Base-by-base conservation (phyloP, 1,140 invertebrate genomes). In the Cheumatopsyche charites region DNA sequence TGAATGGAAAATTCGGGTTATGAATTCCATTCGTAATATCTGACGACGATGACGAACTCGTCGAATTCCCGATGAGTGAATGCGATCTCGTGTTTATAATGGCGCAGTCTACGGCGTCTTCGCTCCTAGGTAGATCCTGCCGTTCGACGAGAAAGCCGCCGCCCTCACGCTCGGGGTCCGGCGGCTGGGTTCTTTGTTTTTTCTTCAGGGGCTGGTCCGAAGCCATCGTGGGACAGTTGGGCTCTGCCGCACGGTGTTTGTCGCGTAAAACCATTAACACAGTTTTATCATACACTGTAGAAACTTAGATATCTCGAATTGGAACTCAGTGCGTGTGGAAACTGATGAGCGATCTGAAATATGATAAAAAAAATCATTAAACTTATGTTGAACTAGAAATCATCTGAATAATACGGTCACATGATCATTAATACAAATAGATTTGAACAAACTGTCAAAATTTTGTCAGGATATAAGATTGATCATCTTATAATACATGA, bases 141-240 rank as follows among this genome's bases (percentile, higher is more conserved):
- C 78, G 78, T 63, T 82, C 82, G 58, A 81, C 80, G n/a, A 78
- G 73, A 23, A 80, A 82, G 15, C 43, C 62, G 67, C 52, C 68
- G 1, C 67, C 73, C 12, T 85, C 84, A 67, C 86, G 85, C 7
- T 84, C 84, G 9, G 86, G 84, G 67, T 86, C 85, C 5, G 85
- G 83, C 78, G 78, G 85, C 80, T 80, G 87, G 55, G 90, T 86
- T 74, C 89, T 86, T 74, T 88, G 87, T 77, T 91, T 91, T 80
- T 92, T 92, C 82, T 91, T 92, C 43, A 89, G 88, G 72, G 91
- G 90, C 82, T 91, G 90, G 80, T 90, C 89, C 74, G 86, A 88
- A 80, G 86, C 84, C 85, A 87, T 88, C 76, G 78, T 80, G 17
- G 70, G n/a, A 67, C 70, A 67, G 67, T 58, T 41, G 67, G 72